These are phyloP conservation scores for Heliconius melpomene DNA, from an alignment of 1,140 invertebrate species.

Conservation along the genomic window DNA sequence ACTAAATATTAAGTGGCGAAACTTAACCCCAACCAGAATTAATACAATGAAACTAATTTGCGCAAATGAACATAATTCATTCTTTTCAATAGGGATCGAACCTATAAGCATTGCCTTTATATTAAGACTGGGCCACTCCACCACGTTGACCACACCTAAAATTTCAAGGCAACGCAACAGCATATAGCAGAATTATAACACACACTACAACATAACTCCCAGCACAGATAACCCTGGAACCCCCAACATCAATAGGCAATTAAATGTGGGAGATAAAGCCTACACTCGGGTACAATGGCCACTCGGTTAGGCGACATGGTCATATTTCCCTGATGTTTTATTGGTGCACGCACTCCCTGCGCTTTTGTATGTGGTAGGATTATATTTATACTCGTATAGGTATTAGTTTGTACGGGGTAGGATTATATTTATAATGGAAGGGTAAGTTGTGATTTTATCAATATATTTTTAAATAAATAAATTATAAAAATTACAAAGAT, in stretches of 20 bases:
- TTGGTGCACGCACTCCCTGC: conserved; percentile 13
- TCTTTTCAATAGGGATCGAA: too few species aligned
- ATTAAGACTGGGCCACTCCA: too few species aligned
- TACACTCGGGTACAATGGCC: conserved; percentile 2
- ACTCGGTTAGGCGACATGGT: conserved; percentile 15
- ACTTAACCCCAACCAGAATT: too few species aligned
- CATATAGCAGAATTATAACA: neutral
- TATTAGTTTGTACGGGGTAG: neutral
- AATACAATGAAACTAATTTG: too few species aligned
- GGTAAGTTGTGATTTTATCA: neutral
- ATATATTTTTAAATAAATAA: too few species aligned
- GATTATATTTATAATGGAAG: neutral
- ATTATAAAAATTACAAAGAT: too few species aligned
- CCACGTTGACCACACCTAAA: too few species aligned
- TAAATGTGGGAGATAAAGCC: conserved; percentile 26
- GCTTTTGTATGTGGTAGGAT: conserved; percentile 1
- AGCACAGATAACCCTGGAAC: conserved; percentile 2
- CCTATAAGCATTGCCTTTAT: too few species aligned
- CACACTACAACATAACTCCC: neutral
- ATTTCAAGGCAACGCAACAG: too few species aligned
- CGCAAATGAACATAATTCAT: too few species aligned
- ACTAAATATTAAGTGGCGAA: too few species aligned
- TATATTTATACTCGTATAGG: neutral
- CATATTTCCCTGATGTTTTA: conserved; percentile 26
- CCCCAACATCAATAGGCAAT: conserved; percentile 17